These are phyloP conservation scores for Dinoponera quadriceps DNA, from an alignment of 1,140 invertebrate genomes.

Conservation along the genomic window DNA sequence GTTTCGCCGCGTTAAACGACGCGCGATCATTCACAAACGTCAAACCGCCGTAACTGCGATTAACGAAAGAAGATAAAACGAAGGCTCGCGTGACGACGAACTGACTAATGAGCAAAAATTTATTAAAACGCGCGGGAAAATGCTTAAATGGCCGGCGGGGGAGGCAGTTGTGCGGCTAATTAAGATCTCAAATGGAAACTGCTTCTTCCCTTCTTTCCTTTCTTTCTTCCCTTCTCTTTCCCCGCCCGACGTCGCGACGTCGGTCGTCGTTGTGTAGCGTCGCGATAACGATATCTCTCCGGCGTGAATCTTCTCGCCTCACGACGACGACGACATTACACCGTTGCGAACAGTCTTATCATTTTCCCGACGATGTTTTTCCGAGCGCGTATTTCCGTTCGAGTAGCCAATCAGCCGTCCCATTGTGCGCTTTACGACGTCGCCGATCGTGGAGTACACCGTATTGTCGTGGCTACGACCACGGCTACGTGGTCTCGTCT, in stretches of 20 bases:
- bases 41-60: too few relatives aligned
- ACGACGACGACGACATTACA: slow-evolving; percentile 21
- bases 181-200: slow-evolving; percentile 20
- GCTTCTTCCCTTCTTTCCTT: too few relatives aligned
- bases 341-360: slow-evolving; percentile 30
- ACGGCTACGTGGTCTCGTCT: slow-evolving; percentile 27
- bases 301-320: slow-evolving; percentile 30
- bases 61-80: too few relatives aligned
- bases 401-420: slow-evolving; percentile 51
- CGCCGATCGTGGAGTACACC: neutral
- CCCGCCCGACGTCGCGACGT: neutral
- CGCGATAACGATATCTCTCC: slow-evolving; percentile 49
- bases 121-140: slow-evolving; percentile 10
- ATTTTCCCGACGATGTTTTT: slow-evolving; percentile 40
- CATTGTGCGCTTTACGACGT: slow-evolving; percentile 53
- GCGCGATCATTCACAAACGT: too few relatives aligned
- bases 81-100: too few relatives aligned
- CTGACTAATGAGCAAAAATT: neutral
- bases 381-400: slow-evolving; percentile 52
- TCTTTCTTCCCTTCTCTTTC: neutral
- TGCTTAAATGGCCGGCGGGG: neutral
- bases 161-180: neutral
- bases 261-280: slow-evolving; percentile 13
- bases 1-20: too few relatives aligned
- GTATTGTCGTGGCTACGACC: slow-evolving; percentile 25